Percentiles rank a stretch among this genome's conserved stretches.
These are phyloP conservation scores for Drosophila mojavensis DNA, from an alignment of 1,140 invertebrate genomes.

Conservation along the genomic window DNA sequence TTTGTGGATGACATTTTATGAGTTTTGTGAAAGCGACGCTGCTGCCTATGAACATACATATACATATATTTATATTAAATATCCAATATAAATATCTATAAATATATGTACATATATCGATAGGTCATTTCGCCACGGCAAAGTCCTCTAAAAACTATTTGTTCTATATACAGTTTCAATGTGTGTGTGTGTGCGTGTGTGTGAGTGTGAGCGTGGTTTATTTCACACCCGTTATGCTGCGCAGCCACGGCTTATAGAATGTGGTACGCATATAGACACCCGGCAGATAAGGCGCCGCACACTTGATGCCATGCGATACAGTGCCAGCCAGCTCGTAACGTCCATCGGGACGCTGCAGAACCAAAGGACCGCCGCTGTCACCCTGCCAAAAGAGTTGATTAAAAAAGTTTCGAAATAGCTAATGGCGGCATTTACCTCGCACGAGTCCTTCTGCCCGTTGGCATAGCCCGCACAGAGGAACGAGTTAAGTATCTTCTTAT, in stretches of 20 bases:
- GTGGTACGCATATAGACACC: slow-evolving; percentile 97
- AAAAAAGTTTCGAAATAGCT: neutral
- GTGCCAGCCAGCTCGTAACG: slow-evolving; percentile 96
- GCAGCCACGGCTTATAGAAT: slow-evolving; percentile 95
- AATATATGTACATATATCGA: no score
- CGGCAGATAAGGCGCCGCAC: slow-evolving; percentile 94
- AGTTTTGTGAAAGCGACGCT: slow-evolving; percentile 42
- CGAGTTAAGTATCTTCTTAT: slow-evolving; percentile 93
- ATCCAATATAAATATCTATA: neutral
- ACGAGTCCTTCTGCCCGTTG: slow-evolving; percentile 96
- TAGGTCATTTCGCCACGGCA: slow-evolving; percentile 6
- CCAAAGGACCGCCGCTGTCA: slow-evolving; percentile 96
- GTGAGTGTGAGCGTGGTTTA: slow-evolving; percentile 36
- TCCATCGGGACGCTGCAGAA: slow-evolving; percentile 92
- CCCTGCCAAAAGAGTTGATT: slow-evolving; percentile 86
- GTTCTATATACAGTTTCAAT: slow-evolving; percentile 69
- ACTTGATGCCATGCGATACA: slow-evolving; percentile 97
- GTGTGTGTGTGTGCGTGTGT: neutral
- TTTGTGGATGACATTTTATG: slow-evolving; percentile 6
- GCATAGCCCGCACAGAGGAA: slow-evolving; percentile 98
- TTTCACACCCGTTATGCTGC: slow-evolving; percentile 91
- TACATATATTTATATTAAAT: slow-evolving; percentile 6
- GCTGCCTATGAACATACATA: neutral
- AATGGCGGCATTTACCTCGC: slow-evolving; percentile 89
- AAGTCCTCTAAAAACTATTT: slow-evolving; percentile 57